phyloP scores from a whole-genome alignment of 2,113 vertebrate species.

The Onychostruthus taczanowskii region DNA sequence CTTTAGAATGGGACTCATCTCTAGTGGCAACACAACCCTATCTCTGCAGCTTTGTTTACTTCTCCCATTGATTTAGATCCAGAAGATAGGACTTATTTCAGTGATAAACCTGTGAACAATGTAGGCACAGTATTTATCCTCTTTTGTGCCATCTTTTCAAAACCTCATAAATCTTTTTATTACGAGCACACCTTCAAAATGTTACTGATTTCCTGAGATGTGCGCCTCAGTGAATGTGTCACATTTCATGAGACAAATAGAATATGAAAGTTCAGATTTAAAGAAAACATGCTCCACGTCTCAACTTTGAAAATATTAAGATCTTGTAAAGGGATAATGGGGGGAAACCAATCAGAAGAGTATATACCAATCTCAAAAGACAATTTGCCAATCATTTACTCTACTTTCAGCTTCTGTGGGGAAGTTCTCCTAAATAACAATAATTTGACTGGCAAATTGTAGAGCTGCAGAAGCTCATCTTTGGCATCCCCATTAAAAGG shows the following conservation, averaged over 20 bases:
- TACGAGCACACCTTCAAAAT: background rate
- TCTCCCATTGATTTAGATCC: background rate
- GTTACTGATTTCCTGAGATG: background rate
- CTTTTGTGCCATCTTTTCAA: background rate
- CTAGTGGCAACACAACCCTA: background rate
- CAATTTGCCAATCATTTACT: conserved; percentile 19
- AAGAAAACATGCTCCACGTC: background rate
- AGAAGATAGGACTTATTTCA: background rate
- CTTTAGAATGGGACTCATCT: background rate
- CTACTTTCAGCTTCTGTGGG: background rate
- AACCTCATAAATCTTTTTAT: background rate
- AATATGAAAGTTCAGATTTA: background rate
- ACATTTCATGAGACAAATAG: background rate
- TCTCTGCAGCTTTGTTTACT: conserved; percentile 10
- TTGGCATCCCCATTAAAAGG: conserved; percentile 54
- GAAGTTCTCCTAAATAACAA: conserved; percentile 49
- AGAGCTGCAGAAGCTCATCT: conserved; percentile 42
- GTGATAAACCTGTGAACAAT: background rate
- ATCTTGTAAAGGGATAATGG: background rate
- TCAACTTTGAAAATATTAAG: background rate
- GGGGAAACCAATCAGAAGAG: background rate
- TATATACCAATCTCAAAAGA: background rate
- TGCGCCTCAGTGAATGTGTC: background rate
- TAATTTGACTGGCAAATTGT: conserved; percentile 53
- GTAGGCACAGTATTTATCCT: background rate